Conservation (phyloP, 2,113 vertebrate genomes). For the Labrus mixtus region DNA sequence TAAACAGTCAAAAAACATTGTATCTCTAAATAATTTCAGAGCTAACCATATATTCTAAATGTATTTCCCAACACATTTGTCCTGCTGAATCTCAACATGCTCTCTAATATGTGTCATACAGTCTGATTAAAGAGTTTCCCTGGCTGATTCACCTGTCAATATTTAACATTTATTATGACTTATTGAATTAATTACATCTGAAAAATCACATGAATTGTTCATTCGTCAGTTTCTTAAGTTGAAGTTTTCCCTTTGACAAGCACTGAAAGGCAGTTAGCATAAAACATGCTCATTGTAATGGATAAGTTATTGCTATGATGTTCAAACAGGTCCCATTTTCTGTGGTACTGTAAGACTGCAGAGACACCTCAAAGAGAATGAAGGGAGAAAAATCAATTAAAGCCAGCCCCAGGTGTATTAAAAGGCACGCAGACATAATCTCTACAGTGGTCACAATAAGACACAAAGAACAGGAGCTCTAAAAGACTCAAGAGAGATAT, state of each 20-base stretch:
- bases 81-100: background rate
- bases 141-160: background rate
- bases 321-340: conserved; percentile 11
- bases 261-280: conserved; percentile 16
- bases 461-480: conserved; percentile 52
- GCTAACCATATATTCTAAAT: too few relatives aligned
- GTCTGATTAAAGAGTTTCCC: background rate
- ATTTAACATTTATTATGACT: background rate
- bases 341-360: conserved; percentile 12
- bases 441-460: conserved; percentile 42
- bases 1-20: too few relatives aligned
- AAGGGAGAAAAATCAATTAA: conserved; percentile 47
- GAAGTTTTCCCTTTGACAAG: background rate
- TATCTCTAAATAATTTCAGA: too few relatives aligned
- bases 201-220: background rate
- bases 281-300: conserved; percentile 11
- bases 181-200: conserved; percentile 3
- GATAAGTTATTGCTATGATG: conserved; percentile 10
- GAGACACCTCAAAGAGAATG: conserved; percentile 19
- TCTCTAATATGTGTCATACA: background rate
- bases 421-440: conserved; percentile 52
- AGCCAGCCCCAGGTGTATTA: conserved; percentile 56
- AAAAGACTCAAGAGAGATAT: conserved; percentile 54
- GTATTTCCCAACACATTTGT: background rate
- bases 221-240: too few relatives aligned